These are phyloP conservation scores for Orthonychiurus folsomi DNA, from an alignment of 2,888 invertebrate species.

Conservation along the genomic window DNA sequence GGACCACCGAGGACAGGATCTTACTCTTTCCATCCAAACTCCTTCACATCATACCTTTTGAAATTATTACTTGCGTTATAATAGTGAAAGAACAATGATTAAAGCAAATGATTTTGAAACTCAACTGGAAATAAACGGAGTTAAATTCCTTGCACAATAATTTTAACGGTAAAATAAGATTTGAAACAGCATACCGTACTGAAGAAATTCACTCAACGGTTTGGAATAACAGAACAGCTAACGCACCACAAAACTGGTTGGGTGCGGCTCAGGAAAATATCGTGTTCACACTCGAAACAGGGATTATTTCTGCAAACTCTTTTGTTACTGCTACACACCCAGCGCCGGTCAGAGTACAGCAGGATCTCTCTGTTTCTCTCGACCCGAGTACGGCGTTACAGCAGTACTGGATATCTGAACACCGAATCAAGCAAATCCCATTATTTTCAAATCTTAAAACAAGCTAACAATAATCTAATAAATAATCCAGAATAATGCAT, in stretches of 20 bases:
- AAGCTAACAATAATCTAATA: no score
- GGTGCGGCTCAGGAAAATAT: not conserved
- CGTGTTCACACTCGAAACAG: not conserved
- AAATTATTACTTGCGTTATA: no score
- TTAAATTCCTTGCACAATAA: no score
- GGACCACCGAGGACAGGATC: no score
- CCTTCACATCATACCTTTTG: no score
- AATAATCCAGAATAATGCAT: no score
- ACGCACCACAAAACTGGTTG: not conserved
- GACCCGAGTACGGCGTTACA: not conserved
- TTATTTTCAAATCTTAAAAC: not conserved
- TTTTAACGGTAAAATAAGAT: not conserved
- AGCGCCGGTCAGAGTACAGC: not conserved
- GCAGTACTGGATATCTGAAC: not conserved
- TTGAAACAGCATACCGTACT: constrained; percentile 1
- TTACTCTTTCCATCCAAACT: no score
- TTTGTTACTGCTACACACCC: not conserved
- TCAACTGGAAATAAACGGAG: no score
- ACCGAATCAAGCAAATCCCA: not conserved
- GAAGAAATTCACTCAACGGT: not conserved
- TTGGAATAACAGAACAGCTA: no score
- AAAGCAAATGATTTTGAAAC: no score
- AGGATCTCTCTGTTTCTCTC: not conserved
- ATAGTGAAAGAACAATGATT: no score
- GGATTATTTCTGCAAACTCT: not conserved